Conservation (phyloP, 64 coral and sea anemone genomes). For the Platygyra sinensis region DNA sequence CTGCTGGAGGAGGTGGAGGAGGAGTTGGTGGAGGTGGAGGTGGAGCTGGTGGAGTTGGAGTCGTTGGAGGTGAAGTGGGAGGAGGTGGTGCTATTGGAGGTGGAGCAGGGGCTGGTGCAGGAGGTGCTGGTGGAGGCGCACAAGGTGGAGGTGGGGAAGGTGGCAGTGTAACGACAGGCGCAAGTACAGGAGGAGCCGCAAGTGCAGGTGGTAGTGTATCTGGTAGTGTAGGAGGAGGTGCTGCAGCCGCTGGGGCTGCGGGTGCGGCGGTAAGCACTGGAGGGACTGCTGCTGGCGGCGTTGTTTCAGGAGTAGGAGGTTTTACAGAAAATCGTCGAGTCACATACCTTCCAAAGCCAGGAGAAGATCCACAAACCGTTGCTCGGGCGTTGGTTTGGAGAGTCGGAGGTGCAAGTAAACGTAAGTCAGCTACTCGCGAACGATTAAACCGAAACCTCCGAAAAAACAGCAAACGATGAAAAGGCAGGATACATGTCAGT, state of each 20-base stretch:
- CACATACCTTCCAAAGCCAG: conserved; percentile 24
- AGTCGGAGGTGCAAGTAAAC: conserved; percentile 46
- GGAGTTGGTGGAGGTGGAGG: not conserved
- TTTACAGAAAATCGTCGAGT: conserved; percentile 3
- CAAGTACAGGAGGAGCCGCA: not conserved
- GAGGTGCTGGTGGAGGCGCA: not conserved
- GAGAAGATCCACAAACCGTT: conserved; percentile 39
- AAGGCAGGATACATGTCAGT: too few species aligned
- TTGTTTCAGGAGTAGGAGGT: not conserved
- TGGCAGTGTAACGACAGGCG: not conserved
- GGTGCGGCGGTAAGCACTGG: not conserved
- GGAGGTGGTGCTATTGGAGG: not conserved
- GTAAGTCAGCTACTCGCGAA: conserved; percentile 8
- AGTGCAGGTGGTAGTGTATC: not conserved
- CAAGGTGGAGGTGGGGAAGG: not conserved
- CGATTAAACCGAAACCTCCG: too few species aligned
- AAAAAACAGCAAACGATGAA: not conserved
- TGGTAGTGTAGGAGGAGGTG: not conserved
- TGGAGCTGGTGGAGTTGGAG: conserved; percentile 6
- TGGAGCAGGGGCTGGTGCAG: not conserved
- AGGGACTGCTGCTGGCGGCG: not conserved
- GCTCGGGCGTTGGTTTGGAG: conserved; percentile 37
- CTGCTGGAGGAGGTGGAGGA: not conserved
- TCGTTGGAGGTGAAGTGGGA: conserved; percentile 11
- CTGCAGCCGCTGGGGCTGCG: not conserved